phyloP scores from a whole-genome alignment of 1,140 invertebrate genomes.

The Charaxes varanes region DNA sequence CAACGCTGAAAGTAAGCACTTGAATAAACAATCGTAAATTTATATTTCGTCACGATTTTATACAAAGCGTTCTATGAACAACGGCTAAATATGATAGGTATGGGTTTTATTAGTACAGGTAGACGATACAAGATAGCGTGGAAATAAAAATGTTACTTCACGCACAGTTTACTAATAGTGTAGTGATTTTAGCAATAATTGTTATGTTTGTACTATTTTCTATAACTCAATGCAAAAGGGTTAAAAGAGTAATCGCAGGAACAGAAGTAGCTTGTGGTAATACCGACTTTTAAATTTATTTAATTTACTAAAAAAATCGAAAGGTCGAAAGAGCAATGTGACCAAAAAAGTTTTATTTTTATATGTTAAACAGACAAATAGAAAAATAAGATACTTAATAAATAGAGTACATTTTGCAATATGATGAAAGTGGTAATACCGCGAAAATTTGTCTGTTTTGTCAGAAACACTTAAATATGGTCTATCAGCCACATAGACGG shows the following conservation, averaged over 20 bases:
- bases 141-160: not conserved
- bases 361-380: no score
- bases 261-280: constrained; percentile 50
- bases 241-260: constrained; percentile 50
- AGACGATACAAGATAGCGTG: constrained; percentile 15
- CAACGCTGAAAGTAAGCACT: constrained; percentile 10
- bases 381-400: not conserved
- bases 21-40: constrained; percentile 18
- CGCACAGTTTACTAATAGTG: not conserved
- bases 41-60: constrained; percentile 21
- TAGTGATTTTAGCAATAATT: not conserved
- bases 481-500: not conserved
- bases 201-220: constrained; percentile 1
- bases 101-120: constrained; percentile 19
- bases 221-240: constrained; percentile 31
- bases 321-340: no score
- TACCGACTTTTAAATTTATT: constrained; percentile 12
- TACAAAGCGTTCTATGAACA: constrained; percentile 15
- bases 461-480: no score
- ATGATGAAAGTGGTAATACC: no score
- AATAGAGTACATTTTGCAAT: not conserved
- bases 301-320: not conserved
- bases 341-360: constrained; percentile 4
- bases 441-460: no score
- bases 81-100: constrained; percentile 5